These are phyloP conservation scores for Synanthedon vespiformis DNA, from an alignment of 2,888 invertebrate genomes.

Conservation along the genomic window DNA sequence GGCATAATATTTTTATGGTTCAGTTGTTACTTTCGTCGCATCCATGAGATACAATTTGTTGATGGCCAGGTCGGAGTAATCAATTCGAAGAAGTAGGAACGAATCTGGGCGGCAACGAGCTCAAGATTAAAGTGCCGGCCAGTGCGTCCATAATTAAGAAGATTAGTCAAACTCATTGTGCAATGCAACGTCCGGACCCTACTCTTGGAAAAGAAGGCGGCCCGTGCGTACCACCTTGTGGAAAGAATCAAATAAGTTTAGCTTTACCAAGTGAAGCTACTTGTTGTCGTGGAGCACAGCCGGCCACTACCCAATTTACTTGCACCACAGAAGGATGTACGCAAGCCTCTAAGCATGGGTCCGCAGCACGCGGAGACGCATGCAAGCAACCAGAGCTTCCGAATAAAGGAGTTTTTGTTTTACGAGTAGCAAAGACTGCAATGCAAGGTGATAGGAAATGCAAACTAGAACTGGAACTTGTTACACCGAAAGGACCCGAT, in stretches of 20 bases:
- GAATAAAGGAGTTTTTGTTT: slow-evolving; percentile 72
- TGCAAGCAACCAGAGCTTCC: slow-evolving; percentile 48
- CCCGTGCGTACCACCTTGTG: slow-evolving; percentile 46
- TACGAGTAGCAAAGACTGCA: slow-evolving; percentile 76
- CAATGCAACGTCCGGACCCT: slow-evolving; percentile 43
- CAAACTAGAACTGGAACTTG: slow-evolving; percentile 74
- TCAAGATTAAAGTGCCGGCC: slow-evolving; percentile 59
- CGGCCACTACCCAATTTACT: slow-evolving; percentile 50
- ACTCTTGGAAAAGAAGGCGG: slow-evolving; percentile 25
- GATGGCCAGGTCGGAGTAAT: slow-evolving; percentile 59
- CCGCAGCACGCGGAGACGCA: slow-evolving; percentile 34
- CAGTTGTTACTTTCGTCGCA: neutral
- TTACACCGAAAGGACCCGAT: slow-evolving; percentile 74
- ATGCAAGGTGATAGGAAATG: slow-evolving; percentile 74
- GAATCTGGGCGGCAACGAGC: slow-evolving; percentile 51
- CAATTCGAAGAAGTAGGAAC: slow-evolving; percentile 62
- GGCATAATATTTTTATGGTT: neutral
- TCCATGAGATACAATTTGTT: slow-evolving; percentile 44
- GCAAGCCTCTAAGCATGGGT: slow-evolving; percentile 38
- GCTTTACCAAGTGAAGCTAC: slow-evolving; percentile 41
- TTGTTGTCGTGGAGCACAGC: slow-evolving; percentile 42
- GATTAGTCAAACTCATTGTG: slow-evolving; percentile 56
- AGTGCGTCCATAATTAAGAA: slow-evolving; percentile 52
- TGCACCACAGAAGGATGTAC: slow-evolving; percentile 58
- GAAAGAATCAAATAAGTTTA: slow-evolving; percentile 55